A percentile compares a stretch with the other conserved stretches of the same genome.
phyloP scores from a whole-genome alignment of 2,797 vertebrate species.

The Lateolabrax maculatus region DNA sequence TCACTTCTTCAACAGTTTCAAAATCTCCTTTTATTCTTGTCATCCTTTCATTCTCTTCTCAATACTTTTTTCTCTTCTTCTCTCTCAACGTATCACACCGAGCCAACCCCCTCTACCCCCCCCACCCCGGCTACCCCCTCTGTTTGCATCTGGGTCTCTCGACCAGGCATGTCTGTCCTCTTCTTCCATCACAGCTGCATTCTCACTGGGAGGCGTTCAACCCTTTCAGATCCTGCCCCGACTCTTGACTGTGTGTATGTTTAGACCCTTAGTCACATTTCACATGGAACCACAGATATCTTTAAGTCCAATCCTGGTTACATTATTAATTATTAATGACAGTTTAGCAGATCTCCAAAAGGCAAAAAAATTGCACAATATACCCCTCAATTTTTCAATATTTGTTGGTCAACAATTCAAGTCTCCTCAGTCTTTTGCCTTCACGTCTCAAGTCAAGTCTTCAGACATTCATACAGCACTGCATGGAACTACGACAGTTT shows the following conservation, averaged over 20 bases:
- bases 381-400: neutral
- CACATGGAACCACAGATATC: neutral
- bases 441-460: too few species aligned
- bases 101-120: neutral
- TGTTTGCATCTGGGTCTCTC: constrained; percentile 5
- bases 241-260: neutral
- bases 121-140: too few species aligned
- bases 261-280: neutral
- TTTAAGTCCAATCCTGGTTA: too few species aligned
- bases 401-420: neutral
- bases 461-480: too few species aligned
- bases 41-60: constrained; percentile 21
- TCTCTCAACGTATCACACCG: constrained; percentile 5
- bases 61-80: neutral
- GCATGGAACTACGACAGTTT: neutral
- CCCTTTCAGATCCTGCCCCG: constrained; percentile 1
- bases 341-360: neutral
- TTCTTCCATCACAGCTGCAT: constrained; percentile 14
- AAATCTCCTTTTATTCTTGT: constrained; percentile 4
- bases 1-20: constrained; percentile 22
- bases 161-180: constrained; percentile 11
- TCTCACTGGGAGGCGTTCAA: constrained; percentile 19
- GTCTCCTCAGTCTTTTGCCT: too few species aligned
- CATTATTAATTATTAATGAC: neutral
- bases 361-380: neutral